A percentile compares a stretch with the other conserved stretches of the same genome.
These are phyloP conservation scores for Argya squamiceps DNA, from an alignment of 2,797 vertebrate species.

Conservation along the genomic window DNA sequence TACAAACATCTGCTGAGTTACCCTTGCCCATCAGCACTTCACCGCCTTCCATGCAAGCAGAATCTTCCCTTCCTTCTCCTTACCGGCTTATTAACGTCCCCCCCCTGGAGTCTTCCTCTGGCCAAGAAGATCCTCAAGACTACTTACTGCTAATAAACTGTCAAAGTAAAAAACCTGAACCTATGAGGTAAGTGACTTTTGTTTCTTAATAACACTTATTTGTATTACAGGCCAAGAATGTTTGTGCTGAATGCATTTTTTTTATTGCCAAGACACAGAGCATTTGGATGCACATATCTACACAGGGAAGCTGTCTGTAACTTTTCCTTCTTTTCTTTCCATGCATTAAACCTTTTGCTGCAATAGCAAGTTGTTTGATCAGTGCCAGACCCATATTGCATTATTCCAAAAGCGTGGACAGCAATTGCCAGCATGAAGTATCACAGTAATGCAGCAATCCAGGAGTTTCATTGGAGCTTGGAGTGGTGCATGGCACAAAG, in stretches of 20 bases:
- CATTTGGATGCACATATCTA: neutral
- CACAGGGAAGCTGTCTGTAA: neutral
- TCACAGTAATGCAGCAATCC: neutral
- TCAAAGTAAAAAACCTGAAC: slow-evolving; percentile 97
- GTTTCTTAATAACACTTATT: neutral
- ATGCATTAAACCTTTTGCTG: neutral
- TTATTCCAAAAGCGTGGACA: neutral
- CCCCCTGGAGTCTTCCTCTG: slow-evolving; percentile 85
- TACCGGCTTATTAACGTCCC: slow-evolving; percentile 93
- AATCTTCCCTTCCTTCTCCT: slow-evolving; percentile 85
- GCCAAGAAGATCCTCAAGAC: slow-evolving; percentile 95
- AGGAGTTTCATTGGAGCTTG: neutral
- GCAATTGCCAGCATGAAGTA: neutral
- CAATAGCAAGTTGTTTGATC: neutral
- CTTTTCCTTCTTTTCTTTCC: neutral
- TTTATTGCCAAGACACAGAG: rapidly evolving
- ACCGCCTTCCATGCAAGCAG: slow-evolving; percentile 72
- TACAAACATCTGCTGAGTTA: slow-evolving; percentile 82
- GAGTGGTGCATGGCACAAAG: neutral
- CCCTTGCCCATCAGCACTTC: slow-evolving; percentile 79
- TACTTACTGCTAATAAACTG: slow-evolving; percentile 97
- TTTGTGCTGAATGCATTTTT: neutral
- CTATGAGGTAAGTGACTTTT: slow-evolving; percentile 81
- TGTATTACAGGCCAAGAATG: neutral
- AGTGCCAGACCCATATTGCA: neutral